phyloP scores from a whole-genome alignment of 2,113 vertebrate genomes.

The Cottus gobio region DNA sequence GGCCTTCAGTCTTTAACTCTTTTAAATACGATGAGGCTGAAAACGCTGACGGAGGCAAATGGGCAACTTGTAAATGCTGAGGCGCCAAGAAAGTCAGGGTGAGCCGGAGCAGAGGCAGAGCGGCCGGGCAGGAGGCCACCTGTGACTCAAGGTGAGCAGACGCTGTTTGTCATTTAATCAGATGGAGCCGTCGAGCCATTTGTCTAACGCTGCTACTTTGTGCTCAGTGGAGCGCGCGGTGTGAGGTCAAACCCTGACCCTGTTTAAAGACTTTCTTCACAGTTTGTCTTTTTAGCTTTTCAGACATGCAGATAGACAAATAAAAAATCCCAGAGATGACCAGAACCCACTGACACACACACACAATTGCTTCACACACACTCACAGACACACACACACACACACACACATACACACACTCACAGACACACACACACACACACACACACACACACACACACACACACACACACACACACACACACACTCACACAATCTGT shows the following conservation, averaged over 20 bases:
- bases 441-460: constrained; percentile 19
- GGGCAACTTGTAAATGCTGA: constrained; percentile 29
- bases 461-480: constrained; percentile 1
- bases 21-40: neutral
- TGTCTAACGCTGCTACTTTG: neutral
- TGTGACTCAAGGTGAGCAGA: constrained; percentile 31
- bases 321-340: constrained; percentile 29
- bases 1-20: constrained; percentile 26
- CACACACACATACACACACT: constrained; percentile 19
- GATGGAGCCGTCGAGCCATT: constrained; percentile 1
- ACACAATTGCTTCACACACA: constrained; percentile 17
- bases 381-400: neutral
- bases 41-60: constrained; percentile 18
- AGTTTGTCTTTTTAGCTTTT: constrained; percentile 11
- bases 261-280: constrained; percentile 5
- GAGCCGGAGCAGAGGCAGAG: neutral
- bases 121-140: constrained; percentile 4
- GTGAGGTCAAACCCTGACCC: constrained; percentile 3
- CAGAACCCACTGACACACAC: neutral
- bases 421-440: constrained; percentile 11
- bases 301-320: constrained; percentile 30
- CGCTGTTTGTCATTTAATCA: constrained; percentile 23
- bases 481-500: constrained; percentile 27
- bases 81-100: constrained; percentile 18
- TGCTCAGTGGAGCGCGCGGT: neutral